These are phyloP conservation scores for Uria lomvia DNA, from an alignment of 2,113 vertebrate species.

Conservation along the genomic window DNA sequence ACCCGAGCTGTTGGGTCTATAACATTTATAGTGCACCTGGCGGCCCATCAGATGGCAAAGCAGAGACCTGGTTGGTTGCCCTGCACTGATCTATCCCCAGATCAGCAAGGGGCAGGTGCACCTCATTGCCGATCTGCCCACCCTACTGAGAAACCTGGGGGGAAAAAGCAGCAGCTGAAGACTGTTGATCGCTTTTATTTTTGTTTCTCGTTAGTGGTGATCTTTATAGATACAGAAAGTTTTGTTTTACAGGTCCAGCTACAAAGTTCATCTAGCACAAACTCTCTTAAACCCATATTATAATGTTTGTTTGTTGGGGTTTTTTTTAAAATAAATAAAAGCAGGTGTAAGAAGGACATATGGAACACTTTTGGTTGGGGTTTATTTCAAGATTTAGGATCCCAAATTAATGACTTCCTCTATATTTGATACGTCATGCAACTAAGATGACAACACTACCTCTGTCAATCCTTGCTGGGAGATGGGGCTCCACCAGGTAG, in stretches of 20 bases:
- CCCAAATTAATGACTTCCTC: neutral
- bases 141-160: neutral
- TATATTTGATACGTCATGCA: neutral
- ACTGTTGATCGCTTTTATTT: neutral
- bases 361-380: neutral
- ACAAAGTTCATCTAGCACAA: neutral
- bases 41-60: neutral
- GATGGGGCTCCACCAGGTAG: neutral
- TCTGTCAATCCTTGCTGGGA: neutral
- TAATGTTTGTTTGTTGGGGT: neutral
- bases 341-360: neutral
- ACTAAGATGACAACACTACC: neutral
- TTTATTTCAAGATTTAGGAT: neutral
- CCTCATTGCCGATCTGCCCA: neutral
- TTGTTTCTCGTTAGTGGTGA: neutral
- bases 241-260: neutral
- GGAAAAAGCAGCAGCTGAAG: neutral
- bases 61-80: neutral
- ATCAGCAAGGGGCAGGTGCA: neutral
- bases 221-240: neutral
- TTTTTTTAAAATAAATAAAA: neutral
- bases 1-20: rapidly evolving
- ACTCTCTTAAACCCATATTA: neutral
- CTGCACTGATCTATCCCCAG: neutral
- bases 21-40: neutral